These are phyloP conservation scores for Archaeoteleia sp. DNA, from an alignment of 2,888 invertebrate genomes.

Conservation along the genomic window DNA sequence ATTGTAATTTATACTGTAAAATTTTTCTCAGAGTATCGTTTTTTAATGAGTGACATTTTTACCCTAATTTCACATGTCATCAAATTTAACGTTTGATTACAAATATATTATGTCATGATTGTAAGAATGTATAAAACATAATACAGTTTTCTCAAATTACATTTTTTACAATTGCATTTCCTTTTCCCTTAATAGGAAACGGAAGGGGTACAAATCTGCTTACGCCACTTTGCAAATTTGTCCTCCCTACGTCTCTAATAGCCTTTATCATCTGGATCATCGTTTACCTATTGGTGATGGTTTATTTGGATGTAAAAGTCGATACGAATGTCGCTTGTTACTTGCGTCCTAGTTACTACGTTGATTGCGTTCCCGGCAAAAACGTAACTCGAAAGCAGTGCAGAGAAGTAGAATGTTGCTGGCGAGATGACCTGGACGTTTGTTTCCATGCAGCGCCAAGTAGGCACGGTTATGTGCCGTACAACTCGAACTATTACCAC, in stretches of 20 bases:
- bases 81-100: too few species aligned
- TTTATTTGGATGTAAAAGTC: slow-evolving; percentile 24
- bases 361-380: slow-evolving; percentile 61
- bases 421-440: slow-evolving; percentile 71
- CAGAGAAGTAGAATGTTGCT: slow-evolving; percentile 76
- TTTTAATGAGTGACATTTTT: too few species aligned
- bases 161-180: too few species aligned
- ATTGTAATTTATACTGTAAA: too few species aligned
- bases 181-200: slow-evolving; percentile 3
- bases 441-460: slow-evolving; percentile 78
- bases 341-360: slow-evolving; percentile 52
- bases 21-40: too few species aligned
- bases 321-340: slow-evolving; percentile 53
- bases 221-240: slow-evolving; percentile 53
- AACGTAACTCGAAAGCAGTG: slow-evolving; percentile 71
- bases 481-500: slow-evolving; percentile 48
- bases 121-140: too few species aligned
- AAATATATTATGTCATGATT: too few species aligned
- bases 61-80: too few species aligned
- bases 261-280: slow-evolving; percentile 40
- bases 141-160: too few species aligned
- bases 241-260: slow-evolving; percentile 50
- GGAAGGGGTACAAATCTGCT: slow-evolving; percentile 9
- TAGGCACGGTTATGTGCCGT: slow-evolving; percentile 75
- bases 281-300: slow-evolving; percentile 48